Evolutionary conservation across 1,140 invertebrate species (phyloP), one percentile per base, ranked within the genome.

Genomic region (Hyphantria cunea): DNA sequence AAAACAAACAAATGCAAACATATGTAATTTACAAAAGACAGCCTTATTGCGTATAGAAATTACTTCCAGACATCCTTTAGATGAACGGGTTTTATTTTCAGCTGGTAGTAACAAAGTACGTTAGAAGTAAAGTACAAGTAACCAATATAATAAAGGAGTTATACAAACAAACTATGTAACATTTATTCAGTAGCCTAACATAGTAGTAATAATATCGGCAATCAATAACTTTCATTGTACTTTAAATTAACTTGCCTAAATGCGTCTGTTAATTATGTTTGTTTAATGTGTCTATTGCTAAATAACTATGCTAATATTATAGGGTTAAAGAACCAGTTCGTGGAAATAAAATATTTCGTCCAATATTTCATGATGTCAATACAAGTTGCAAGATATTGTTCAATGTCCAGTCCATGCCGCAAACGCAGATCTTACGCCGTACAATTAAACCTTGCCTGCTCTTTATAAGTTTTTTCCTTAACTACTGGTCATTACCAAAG

Each of bases 401-500:
- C n/a, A 37, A 58, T 34, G 54, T 17, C 9, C 54, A 12, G 33
- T 6, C 17, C 17, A 25, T 5, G 17, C 17, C 17, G 17, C 17
- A n/a, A 10, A 25, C 9, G 44, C 45, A 25, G 58, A 70, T 53
- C 64, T 49, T 32, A 56, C 63, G 67, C 59, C 41, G 32, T 45
- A 65, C 70, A 80, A 82, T 80, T 82, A 80, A 76, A 80, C 70
- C 55, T 54, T 49, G 41, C 55, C 48, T 49, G 60, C 76, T 69
- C 74, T 75, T 75, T 63, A 66, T 66, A 52, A 73, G 67, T 75
- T 82, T 78, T 83, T 78, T 67, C 64, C 65, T 70, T 70, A 74
- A 76, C 64, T 72, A 67, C 70, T 51, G 69, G 78, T 82, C 82
- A 84, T 86, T 86, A 86, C 73, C 59, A 64, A 12, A 32, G 74